Evolutionary conservation across 1,140 invertebrate species (phyloP).

Genomic region (Penaeus vannamei): DNA sequence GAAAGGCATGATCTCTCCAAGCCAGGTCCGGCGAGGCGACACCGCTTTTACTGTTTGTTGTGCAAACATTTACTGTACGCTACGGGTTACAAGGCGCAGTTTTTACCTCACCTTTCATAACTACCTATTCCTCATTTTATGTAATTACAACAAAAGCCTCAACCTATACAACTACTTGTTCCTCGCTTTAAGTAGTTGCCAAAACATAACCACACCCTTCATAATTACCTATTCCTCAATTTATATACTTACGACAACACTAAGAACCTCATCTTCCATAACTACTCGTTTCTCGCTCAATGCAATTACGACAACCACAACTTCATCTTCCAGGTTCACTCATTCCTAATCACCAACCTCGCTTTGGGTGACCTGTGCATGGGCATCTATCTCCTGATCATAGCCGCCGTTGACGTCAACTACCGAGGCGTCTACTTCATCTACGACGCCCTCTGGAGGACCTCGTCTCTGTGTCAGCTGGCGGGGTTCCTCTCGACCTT

Average conservation of each 20-base stretch:
- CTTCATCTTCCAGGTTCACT: constrained; percentile 72
- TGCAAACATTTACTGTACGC: too few species aligned
- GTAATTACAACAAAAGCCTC: constrained; percentile 5
- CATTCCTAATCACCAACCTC: constrained; percentile 78
- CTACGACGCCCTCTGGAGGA: constrained; percentile 74
- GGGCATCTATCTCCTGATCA: constrained; percentile 75
- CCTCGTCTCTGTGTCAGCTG: constrained; percentile 74
- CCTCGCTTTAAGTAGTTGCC: constrained; percentile 77
- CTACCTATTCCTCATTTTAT: too few species aligned
- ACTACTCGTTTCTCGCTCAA: too few species aligned
- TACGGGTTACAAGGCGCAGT: too few species aligned
- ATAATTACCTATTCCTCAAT: too few species aligned
- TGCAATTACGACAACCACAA: too few species aligned
- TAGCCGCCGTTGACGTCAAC: constrained; percentile 74
- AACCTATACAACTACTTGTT: constrained; percentile 73
- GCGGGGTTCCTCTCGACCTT: constrained; percentile 80
- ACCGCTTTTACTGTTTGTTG: too few species aligned
- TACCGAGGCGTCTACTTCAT: constrained; percentile 75
- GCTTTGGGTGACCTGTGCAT: constrained; percentile 76
- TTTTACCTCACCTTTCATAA: too few species aligned
- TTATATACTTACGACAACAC: too few species aligned
- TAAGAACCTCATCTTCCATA: constrained; percentile 39
- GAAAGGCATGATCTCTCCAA: too few species aligned
- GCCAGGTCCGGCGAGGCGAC: too few species aligned
- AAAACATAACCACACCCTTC: too few species aligned